Conservation (phyloP, 2,113 vertebrate species). For the Picathartes gymnocephalus region DNA sequence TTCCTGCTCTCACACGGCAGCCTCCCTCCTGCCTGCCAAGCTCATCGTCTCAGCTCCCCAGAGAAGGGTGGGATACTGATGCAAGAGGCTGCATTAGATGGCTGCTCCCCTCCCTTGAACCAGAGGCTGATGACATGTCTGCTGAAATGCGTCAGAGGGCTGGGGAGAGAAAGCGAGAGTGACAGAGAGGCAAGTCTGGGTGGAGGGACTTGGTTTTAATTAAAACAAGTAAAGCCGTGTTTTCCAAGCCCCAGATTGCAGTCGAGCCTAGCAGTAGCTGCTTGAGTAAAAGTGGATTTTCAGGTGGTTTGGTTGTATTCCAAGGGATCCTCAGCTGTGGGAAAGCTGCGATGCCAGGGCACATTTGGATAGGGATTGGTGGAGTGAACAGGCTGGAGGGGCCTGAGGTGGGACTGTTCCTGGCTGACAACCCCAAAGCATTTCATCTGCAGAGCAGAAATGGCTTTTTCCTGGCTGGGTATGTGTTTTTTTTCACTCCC, state of each 20-base stretch:
- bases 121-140: constrained; percentile 37
- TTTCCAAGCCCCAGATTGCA: constrained; percentile 8
- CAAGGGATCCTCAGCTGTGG: neutral
- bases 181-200: constrained; percentile 23
- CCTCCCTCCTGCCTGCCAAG: neutral
- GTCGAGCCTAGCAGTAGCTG: neutral
- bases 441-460: neutral
- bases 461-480: neutral
- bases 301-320: neutral
- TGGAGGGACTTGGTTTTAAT: constrained; percentile 56
- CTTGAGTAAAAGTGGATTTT: neutral
- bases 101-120: neutral
- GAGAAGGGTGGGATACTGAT: constrained; percentile 26
- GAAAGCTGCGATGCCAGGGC: neutral
- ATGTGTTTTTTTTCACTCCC: neutral
- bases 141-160: neutral
- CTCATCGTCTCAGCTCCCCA: neutral
- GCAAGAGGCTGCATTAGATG: neutral
- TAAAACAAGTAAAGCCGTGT: constrained; percentile 15
- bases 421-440: neutral
- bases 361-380: neutral
- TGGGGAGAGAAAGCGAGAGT: constrained; percentile 1
- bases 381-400: neutral
- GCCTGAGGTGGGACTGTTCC: neutral
- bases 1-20: neutral